Evolutionary conservation across 2,797 vertebrate genomes (phyloP), one percentile per base, ranked within the genome.

Genomic region (Agapornis canus): DNA sequence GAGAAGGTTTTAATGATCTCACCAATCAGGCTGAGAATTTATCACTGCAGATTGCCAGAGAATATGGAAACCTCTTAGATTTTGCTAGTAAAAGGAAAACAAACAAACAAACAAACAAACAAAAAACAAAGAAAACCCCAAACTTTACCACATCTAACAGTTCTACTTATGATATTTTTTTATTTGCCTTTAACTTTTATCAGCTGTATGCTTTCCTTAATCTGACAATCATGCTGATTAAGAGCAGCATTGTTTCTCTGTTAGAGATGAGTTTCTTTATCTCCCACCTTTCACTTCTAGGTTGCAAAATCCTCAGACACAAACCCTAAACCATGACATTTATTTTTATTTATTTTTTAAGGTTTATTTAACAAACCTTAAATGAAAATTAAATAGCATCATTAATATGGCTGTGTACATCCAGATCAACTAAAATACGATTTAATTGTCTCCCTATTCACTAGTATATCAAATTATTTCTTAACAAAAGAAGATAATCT

Each of bases 241-340:
- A 10, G 10, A 73, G 5, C 27, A 60, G 37, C 1, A 12, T 1
- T 21, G 1, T 37, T 75, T 66, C 23, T 39, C 32, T 60, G 40
- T 61, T 29, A 71, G 5, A 31, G 12, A 20, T 25, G 1, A 42
- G 6, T 39, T 59, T 63, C 8, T 35, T 32, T 18, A 3, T 49
- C 11, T 52, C 43, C 17, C 11, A 35, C 6, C 23, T 72, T 39
- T 68, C 31, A 43, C 70, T 82, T 82, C 19, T 40, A 81, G 47
- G 14, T 25, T 6, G 2, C 13, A 76, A 79, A 92, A 59, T 48
- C 8, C 23, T 29, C 17, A 31, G 60, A 71, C 5, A 35, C 11
- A 76, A 31, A 8, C 1, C 5, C 5, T 27, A 25, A 5, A 4
- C 1, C 7, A 1, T 3, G 4, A 4, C 4, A n/a, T n/a, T n/a